Conservation (phyloP, 1,140 invertebrate species). For the Bombus turneri region DNA sequence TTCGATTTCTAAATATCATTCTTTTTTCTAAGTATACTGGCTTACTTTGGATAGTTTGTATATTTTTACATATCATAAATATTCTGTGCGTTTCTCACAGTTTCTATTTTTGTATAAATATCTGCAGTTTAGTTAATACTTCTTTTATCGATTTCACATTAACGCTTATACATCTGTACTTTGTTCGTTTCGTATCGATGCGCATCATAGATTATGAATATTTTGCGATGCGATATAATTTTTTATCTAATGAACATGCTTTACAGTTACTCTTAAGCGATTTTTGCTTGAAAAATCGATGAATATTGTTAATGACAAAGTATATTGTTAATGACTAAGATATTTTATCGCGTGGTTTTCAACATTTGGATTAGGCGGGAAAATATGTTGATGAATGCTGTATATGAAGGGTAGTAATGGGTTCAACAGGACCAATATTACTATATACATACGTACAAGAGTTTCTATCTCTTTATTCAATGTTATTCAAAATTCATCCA, state of each 20-base stretch:
- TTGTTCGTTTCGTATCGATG: not conserved
- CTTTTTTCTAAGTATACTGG: not conserved
- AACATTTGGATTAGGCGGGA: not conserved
- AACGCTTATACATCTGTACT: not conserved
- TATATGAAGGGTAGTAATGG: constrained; percentile 8
- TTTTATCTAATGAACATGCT: not conserved
- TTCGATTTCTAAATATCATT: not conserved
- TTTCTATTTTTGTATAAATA: not conserved
- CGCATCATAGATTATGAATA: not conserved
- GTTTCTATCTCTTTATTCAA: too few species aligned
- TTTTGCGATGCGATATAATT: not conserved
- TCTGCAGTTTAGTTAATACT: not conserved
- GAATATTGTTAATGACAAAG: not conserved
- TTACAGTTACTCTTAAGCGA: not conserved
- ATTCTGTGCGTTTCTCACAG: not conserved
- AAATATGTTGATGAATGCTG: not conserved
- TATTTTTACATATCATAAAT: not conserved
- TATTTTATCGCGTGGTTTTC: not conserved
- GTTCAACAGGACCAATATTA: not conserved
- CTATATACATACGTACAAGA: not conserved
- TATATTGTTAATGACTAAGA: not conserved
- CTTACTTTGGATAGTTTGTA: not conserved
- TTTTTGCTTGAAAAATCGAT: not conserved
- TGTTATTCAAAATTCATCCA: too few species aligned
- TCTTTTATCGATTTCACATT: constrained; percentile 26